Percentiles rank a stretch among this genome's conserved stretches.
Evolutionary conservation across 2,113 vertebrate species (phyloP).

Genomic region (Baryphthengus martii): DNA sequence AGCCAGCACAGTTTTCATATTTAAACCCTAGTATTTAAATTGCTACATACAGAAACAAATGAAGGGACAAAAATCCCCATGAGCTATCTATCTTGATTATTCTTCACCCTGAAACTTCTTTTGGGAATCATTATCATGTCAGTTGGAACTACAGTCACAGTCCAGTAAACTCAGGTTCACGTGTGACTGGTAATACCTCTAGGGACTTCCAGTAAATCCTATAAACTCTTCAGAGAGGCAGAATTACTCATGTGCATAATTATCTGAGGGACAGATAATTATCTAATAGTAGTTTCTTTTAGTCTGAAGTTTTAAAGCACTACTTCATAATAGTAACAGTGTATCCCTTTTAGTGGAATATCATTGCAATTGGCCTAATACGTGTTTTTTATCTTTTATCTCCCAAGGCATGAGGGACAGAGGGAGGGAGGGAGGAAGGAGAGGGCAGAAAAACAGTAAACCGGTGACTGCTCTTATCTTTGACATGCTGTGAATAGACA

Average conservation of each 20-base stretch:
- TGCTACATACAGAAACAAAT: not conserved
- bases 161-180: not conserved
- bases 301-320: conserved; percentile 8
- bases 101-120: not conserved
- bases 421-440: conserved; percentile 55
- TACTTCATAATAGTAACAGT: conserved; percentile 50
- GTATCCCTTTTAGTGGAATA: conserved; percentile 75
- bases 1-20: accelerated
- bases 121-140: not conserved
- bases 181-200: not conserved
- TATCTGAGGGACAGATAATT: conserved; percentile 2
- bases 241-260: conserved; percentile 32
- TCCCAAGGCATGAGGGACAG: conserved; percentile 61
- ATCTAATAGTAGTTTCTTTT: conserved; percentile 15
- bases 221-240: not conserved
- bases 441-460: conserved; percentile 78
- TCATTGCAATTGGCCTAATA: conserved; percentile 72
- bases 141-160: not conserved
- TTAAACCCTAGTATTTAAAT: not conserved
- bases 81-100: not conserved
- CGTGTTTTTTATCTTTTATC: conserved; percentile 74
- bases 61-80: not conserved
- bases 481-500: conserved; percentile 77
- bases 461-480: conserved; percentile 80
- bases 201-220: not conserved